Percentiles rank a stretch among this genome's conserved stretches.
Evolutionary conservation across 2,113 vertebrate species (phyloP).

Genomic region (Cyprinodon variegatus): DNA sequence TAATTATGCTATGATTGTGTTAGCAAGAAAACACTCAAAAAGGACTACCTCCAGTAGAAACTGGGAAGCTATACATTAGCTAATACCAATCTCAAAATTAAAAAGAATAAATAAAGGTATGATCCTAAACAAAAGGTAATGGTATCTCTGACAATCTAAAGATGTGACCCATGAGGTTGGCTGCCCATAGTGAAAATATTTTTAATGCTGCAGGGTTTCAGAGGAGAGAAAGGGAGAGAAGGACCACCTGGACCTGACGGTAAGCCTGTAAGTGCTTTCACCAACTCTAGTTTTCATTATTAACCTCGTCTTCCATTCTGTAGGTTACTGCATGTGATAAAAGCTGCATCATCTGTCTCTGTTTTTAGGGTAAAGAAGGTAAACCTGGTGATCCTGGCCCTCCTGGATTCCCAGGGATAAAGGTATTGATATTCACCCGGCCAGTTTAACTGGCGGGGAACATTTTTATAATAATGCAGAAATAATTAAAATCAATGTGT

Average conservation of each 20-base stretch:
- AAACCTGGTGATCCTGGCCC: slow-evolving; percentile 58
- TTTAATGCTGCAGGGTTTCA: slow-evolving; percentile 65
- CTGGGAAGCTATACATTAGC: not conserved
- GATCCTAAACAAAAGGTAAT: not conserved
- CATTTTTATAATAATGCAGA: too few species aligned
- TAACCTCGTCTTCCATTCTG: not conserved
- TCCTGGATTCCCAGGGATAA: slow-evolving; percentile 64
- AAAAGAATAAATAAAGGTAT: not conserved
- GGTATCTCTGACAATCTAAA: not conserved
- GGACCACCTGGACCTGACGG: slow-evolving; percentile 77
- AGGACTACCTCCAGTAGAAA: not conserved
- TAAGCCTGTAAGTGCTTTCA: slow-evolving; percentile 75
- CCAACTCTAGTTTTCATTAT: not conserved
- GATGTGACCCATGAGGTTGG: not conserved
- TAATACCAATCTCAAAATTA: not conserved
- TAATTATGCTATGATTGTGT: too few species aligned
- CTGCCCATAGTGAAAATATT: not conserved
- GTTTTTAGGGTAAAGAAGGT: slow-evolving; percentile 67
- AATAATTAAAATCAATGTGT: too few species aligned
- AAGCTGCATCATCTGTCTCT: not conserved
- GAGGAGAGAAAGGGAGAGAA: slow-evolving; percentile 72
- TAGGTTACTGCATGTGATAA: not conserved
- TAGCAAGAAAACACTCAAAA: not conserved
- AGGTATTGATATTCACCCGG: slow-evolving; percentile 52
- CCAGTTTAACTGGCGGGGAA: too few species aligned